A percentile compares a stretch with the other conserved stretches of the same genome.
These are phyloP conservation scores for Novumbra hubbsi DNA, from an alignment of 2,797 vertebrate species.

Conservation along the genomic window DNA sequence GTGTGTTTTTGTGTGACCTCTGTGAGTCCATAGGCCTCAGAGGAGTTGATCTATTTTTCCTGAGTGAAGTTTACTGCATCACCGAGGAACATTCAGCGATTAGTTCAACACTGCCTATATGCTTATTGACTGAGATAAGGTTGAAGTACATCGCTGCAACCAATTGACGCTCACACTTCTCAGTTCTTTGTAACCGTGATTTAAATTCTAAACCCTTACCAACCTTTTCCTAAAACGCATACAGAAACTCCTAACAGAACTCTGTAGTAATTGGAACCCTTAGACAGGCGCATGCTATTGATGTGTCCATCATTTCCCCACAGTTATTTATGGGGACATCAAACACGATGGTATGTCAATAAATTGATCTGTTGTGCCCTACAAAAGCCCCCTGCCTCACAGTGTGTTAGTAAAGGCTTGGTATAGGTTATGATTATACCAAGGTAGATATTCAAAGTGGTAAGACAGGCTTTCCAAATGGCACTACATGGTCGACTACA, in stretches of 20 bases:
- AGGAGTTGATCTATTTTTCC: background rate
- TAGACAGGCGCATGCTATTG: background rate
- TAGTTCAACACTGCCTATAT: background rate
- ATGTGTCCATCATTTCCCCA: background rate
- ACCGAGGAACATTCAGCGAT: background rate
- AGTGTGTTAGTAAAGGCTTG: background rate
- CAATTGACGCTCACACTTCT: background rate
- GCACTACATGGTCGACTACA: background rate
- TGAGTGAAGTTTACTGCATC: background rate
- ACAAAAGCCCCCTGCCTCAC: background rate
- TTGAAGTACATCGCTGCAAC: background rate
- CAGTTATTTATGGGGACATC: background rate
- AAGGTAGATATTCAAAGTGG: background rate
- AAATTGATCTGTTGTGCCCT: background rate
- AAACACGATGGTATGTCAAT: background rate
- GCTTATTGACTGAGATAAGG: background rate
- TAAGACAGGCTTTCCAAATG: background rate
- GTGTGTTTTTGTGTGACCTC: constrained; percentile 1
- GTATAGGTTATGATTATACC: background rate
- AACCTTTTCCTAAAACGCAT: background rate
- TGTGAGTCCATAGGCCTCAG: background rate
- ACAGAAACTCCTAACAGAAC: constrained; percentile 37
- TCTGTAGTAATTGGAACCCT: constrained; percentile 7
- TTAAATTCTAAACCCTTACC: constrained; percentile 51
- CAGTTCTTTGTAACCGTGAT: constrained; percentile 22